A percentile compares a stretch with the other conserved stretches of the same genome.
These are phyloP conservation scores for Saguinus midas DNA, from an alignment of 2,113 vertebrate species.

Conservation along the genomic window DNA sequence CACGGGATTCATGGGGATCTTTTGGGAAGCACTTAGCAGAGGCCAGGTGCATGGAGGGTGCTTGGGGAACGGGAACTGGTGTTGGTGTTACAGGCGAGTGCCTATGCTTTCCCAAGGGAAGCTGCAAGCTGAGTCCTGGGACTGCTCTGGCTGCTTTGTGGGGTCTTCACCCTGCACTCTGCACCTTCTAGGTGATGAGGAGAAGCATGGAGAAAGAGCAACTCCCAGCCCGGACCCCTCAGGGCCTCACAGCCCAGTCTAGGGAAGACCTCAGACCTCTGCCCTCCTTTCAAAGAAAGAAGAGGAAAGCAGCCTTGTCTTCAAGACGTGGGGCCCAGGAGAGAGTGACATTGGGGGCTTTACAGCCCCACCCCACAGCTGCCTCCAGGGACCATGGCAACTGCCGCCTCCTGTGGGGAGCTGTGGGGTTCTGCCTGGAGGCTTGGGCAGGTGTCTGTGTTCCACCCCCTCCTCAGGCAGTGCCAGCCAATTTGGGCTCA, in stretches of 20 bases:
- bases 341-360: too few species aligned
- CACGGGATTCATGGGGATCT: neutral
- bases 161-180: neutral
- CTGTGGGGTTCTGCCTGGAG: too few species aligned
- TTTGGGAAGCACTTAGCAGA: neutral
- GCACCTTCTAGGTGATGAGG: neutral
- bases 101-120: neutral
- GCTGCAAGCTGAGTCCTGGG: neutral
- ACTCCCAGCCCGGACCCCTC: neutral
- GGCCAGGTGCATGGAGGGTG: neutral
- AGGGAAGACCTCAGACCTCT: neutral
- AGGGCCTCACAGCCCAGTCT: neutral
- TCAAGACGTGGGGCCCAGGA: neutral
- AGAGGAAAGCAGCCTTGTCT: neutral
- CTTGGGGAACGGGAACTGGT: neutral
- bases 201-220: neutral
- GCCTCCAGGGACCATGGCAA: neutral
- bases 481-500: neutral
- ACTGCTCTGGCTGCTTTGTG: neutral
- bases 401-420: neutral
- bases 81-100: neutral
- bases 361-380: neutral
- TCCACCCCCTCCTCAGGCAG: neutral
- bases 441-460: fast-evolving
- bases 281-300: neutral